Base-by-base conservation (phyloP, 2,113 vertebrate genomes). In the Cyanoliseus patagonus region DNA sequence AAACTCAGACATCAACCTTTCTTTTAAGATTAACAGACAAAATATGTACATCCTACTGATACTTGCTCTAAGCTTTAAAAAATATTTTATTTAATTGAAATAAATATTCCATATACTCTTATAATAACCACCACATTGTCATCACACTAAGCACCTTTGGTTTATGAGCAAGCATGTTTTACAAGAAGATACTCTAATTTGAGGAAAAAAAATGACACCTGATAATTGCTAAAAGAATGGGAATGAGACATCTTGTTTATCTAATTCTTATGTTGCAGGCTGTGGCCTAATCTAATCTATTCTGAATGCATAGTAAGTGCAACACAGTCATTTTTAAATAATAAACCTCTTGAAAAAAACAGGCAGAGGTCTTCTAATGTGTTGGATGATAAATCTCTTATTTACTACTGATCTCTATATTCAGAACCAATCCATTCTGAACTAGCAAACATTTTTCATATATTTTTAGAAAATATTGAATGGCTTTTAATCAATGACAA, bases 391-490 rank as follows among this genome's bases (percentile, higher is more conserved):
- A 90, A 69, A 80, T 84, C 39, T 96, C 49, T 59, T 88, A 23
- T 86, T 97, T 69, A 72, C 20, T 94, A 95, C 92, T 83, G 82
- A 95, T 90, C 20, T 92, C 55, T 55, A 68, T 72, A 78, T 93
- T 88, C 57, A 41, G 61, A 93, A 88, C 24, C 9, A 64, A 95
- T 95, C 74, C 49, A 57, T 96, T 92, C 52, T 88, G 85, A 52
- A 51, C 23, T 59, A 59, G 73, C 57, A 68, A 90, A 70, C 5
- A 77, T 61, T 88, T 93, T 85, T 92, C 83, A 73, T 84, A 57
- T 95, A 85, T 94, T 95, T 97, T 96, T 95, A 91, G 93, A 96
- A 96, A 92, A 88, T 85, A 96, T 88, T 80, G 95, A 95, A 76
- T 70, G 52, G 20, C 42, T 72, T 7, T 96, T 96, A 91, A 94